Evolutionary conservation across 2,888 invertebrate species (phyloP).

Genomic region (Zygaena filipendulae): DNA sequence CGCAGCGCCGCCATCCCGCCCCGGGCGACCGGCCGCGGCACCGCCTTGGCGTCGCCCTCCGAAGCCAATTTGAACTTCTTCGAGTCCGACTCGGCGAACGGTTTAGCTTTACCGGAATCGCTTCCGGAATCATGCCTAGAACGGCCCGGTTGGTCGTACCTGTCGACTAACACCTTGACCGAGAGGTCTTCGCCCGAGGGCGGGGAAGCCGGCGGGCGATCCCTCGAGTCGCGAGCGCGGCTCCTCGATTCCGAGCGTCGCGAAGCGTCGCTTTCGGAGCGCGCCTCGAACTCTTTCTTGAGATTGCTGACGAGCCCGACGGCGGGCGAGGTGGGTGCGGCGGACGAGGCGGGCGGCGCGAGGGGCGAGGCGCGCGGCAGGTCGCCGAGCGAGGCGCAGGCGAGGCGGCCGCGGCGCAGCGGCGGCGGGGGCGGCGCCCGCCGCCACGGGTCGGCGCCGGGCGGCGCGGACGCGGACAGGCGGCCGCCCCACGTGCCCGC

Average conservation of each 20-base stretch:
- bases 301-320: constrained; percentile 86
- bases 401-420: constrained; percentile 36
- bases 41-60: constrained; percentile 22
- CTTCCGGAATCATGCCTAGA: too few species aligned
- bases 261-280: constrained; percentile 30
- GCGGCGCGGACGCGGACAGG: constrained; percentile 69
- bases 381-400: constrained; percentile 41
- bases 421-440: constrained; percentile 22
- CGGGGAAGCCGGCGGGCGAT: constrained; percentile 48
- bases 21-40: constrained; percentile 28
- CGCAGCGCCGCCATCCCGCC: constrained; percentile 22
- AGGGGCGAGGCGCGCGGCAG: constrained; percentile 29
- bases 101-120: constrained; percentile 19
- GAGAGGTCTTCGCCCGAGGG: constrained; percentile 55
- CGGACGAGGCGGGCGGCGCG: constrained; percentile 18
- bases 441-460: constrained; percentile 51
- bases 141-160: constrained; percentile 31
- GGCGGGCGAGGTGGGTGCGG: constrained; percentile 29
- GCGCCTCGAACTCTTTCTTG: constrained; percentile 89
- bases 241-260: constrained; percentile 24
- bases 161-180: constrained; percentile 79
- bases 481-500: constrained; percentile 56
- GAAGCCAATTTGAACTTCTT: constrained; percentile 21
- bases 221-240: constrained; percentile 22
- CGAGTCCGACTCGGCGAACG: constrained; percentile 17